Base-by-base conservation (phyloP, 2,888 invertebrate genomes). In the Dione juno region DNA sequence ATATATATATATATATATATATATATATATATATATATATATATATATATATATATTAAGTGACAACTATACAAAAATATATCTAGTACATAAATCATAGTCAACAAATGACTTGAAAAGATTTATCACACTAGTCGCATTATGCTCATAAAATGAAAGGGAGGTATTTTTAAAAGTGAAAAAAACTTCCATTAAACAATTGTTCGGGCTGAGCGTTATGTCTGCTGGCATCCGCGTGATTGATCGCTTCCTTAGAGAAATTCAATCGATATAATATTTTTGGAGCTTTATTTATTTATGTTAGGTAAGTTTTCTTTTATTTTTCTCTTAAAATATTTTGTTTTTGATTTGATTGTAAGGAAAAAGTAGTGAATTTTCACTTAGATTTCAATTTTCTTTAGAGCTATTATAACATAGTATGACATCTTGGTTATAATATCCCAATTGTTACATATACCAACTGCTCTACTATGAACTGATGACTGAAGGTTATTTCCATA, bases 211-310 rank as follows among this genome's bases (percentile, higher is more conserved):
- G 45, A 48, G 54, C 63, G 63, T 69, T 63, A 68, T 73, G 70
- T 72, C 70, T 66, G 45, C 67, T 67, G 69, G 61, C 74, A 65
- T 45, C 57, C 69, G 66, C 68, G 54, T 72, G 73, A 75, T 74
- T 73, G 69, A 75, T 73, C 61, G 71, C 71, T 73, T 73, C 70
- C 75, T 73, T 69, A 68, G 59, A 41, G 53, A 35, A 61, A 66
- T 53, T 66, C 35, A 61, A 61, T 70, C 59, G 59, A 66, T 54
- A 50, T 61, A 66, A 43, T 59, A 58, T 69, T 58, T 35, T 52
- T 48, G 28, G 28, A 28, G 28, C 28, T 66, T 41, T 41, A 37
- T 37, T 16, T 37, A 9, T 37, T 16, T 40, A 40, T 57, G 16
- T 57, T 16, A 11, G 37, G 37, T 16, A 7, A 7, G 19, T 21